Conservation (phyloP, 2,888 invertebrate genomes). For the Sphecodes monilicornis region DNA sequence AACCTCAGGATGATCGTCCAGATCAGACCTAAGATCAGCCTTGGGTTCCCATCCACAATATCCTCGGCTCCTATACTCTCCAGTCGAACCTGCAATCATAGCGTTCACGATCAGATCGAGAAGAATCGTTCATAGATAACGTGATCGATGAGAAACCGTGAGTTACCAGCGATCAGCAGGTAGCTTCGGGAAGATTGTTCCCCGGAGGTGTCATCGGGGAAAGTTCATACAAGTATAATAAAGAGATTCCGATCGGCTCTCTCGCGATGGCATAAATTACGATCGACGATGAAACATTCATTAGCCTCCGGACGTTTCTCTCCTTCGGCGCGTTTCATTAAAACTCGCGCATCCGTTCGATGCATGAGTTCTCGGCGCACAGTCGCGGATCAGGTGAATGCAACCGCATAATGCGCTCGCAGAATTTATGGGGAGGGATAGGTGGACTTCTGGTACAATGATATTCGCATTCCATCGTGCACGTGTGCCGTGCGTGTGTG, state of each 20-base stretch:
- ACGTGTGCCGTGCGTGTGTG: not conserved
- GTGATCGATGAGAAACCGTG: not conserved
- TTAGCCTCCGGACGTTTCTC: not conserved
- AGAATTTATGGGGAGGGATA: conserved; percentile 57
- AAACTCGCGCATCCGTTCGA: conserved; percentile 9
- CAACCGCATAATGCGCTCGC: conserved; percentile 46
- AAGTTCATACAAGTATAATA: not conserved
- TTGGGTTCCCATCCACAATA: conserved; percentile 98
- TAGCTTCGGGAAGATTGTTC: not conserved
- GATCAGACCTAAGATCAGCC: conserved; percentile 98
- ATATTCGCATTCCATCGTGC: conserved; percentile 64
- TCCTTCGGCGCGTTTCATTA: conserved; percentile 14
- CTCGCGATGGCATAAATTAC: not conserved
- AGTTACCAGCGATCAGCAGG: not conserved
- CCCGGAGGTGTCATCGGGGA: not conserved
- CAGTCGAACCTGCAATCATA: conserved; percentile 90
- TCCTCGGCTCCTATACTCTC: conserved; percentile 99
- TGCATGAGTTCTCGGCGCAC: conserved; percentile 14
- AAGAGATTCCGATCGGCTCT: conserved; percentile 6
- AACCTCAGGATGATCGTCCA: conserved; percentile 99
- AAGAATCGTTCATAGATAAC: too few relatives aligned
- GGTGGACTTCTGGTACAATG: conserved; percentile 53
- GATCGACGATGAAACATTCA: conserved; percentile 22
- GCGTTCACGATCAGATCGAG: not conserved
- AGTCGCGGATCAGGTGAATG: conserved; percentile 46